Base-by-base conservation (phyloP, 2,113 vertebrate species). In the Strigops habroptila region DNA sequence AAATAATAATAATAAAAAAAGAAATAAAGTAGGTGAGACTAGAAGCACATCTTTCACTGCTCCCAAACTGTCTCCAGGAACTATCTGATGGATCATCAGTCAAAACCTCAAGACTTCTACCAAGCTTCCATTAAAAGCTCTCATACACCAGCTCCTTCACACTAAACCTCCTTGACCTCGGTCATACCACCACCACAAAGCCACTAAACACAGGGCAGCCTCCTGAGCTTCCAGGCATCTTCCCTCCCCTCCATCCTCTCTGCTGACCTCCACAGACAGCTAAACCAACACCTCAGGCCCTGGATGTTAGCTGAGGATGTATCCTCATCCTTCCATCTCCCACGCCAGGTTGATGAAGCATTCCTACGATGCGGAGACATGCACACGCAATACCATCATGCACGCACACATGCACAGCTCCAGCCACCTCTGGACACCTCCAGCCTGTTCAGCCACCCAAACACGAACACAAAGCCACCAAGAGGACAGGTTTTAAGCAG, bases 401-500 rank as follows among this genome's bases (percentile, higher is more conserved):
- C 94, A 70, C 10, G 1, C 73, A 62, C 24, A 62, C 84, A 41
- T 9, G 48, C 77, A 68, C 24, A 49, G 28, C 46, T 86, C 82
- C 82, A 88, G 70, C 17, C 13, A 55, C 35, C 13, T 65, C 76
- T 3, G 8, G 30, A 51, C 5, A 7, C 65, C 63, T 78, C 43
- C 82, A 67, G 67, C 79, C 82, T 59, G 81, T 57, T 59, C 44
- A 74, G 74, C 10, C 77, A 71, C 17, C 62, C 77, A 33, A 73
- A 89, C 18, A 51, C 3, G 0, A 89, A 74, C 51, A 81, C 31
- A 4, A 35, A 86, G 60, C 30, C 71, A 82, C 52, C 3, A 0
- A 96, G 27, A 82, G 48, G 73, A 89, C 27, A 90, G 85, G 67
- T 70, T 86, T 85, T 69, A 57, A 91, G 65, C 95, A 90, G 88